A percentile compares a stretch with the other conserved stretches of the same genome.
Evolutionary conservation across 2,797 vertebrate species (phyloP).

Genomic region (Anabacerthia variegaticeps): DNA sequence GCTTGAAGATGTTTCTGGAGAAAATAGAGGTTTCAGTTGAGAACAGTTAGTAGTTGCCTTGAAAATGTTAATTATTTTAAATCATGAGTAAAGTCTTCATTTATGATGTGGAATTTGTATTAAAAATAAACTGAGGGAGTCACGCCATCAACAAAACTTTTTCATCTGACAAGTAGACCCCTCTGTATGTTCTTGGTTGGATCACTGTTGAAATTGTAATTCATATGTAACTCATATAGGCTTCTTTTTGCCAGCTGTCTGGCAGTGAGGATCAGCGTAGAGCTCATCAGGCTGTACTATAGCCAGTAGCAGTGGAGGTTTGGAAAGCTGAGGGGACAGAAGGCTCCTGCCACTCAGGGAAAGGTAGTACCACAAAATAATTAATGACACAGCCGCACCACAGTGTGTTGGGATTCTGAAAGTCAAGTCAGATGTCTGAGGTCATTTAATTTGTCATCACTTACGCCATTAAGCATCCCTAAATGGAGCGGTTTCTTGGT

Average conservation of each 20-base stretch:
- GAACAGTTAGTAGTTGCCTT: neutral
- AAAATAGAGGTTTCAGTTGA: neutral
- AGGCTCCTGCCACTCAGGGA: neutral
- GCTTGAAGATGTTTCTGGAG: neutral
- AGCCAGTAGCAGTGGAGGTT: neutral
- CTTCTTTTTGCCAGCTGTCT: neutral
- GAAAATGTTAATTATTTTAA: neutral
- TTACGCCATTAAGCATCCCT: neutral
- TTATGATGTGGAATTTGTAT: neutral
- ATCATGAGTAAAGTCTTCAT: neutral
- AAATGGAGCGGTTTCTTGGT: neutral
- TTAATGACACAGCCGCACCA: rapidly evolving
- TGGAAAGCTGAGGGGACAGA: neutral
- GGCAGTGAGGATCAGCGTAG: neutral
- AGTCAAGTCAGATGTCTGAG: neutral
- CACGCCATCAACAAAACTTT: neutral
- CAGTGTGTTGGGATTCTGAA: neutral
- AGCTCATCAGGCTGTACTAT: neutral
- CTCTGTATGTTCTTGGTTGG: neutral
- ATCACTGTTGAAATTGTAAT: neutral
- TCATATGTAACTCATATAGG: neutral
- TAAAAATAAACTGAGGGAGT: neutral
- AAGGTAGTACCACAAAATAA: neutral
- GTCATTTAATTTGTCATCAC: neutral
- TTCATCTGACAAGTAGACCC: neutral